Evolutionary conservation across 2,797 vertebrate species (phyloP), one percentile per base, ranked within the genome.

Genomic region (Botia kubotai): DNA sequence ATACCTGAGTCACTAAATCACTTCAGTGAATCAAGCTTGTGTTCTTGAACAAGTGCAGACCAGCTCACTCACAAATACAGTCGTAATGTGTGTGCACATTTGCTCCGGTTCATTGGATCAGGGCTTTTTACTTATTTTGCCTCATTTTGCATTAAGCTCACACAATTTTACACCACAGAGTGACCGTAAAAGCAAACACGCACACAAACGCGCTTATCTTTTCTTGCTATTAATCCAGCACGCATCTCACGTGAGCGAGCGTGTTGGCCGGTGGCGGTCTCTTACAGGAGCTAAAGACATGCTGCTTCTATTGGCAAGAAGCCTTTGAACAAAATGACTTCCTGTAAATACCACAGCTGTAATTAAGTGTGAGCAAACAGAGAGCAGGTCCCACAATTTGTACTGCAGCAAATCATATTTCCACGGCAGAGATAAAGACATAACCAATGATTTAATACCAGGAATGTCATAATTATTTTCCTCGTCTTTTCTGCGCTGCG

Each of bases 321-420:
- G 93, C 91, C 96, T 97, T 96, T 95, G 95, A 97, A 96, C 93
- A 94, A 96, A 96, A 96, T 95, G 90, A 95, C 96, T 97, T 97
- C 96, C 96, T 96, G 94, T 96, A 94, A 93, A 95, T 94, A 91
- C 94, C 93, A 86, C 91, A 86, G 93, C 93, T 96, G 96, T 97
- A 97, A 97, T 97, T 96, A 96, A 92, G 95, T 96, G 95, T 95
- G 92, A 94, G 92, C 91, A 94, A 95, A 96, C 96, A 94, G 94
- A 94, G 95, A 96, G 93, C 95, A 96, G 96, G 94, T 95, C 90
- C 90, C 93, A 95, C 95, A 96, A 97, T 96, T 97, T 97, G 95
- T 96, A 96, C 93, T 90, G 19, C 79, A 55, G 94, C 94, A 96
- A 96, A 96, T 97, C 96, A 98, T 97, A 97, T 97, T 96, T 97